Conservation (phyloP, 2,797 vertebrate species). For the Heliangelus exortis region DNA sequence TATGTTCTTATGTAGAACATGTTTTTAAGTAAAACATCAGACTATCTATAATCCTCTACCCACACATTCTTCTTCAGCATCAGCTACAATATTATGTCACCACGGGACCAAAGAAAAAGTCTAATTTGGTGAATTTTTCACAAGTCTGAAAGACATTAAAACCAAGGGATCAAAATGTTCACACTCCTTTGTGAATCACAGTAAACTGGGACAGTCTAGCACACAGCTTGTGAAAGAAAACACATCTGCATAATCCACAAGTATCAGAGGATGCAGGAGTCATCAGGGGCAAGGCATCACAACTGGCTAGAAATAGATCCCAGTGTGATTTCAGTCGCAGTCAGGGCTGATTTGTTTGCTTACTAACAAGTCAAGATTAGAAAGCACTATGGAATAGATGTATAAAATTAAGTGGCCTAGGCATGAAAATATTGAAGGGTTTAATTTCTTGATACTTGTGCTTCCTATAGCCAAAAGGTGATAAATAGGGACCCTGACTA, state of each 20-base stretch:
- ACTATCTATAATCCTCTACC: not conserved
- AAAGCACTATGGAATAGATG: not conserved
- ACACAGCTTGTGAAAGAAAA: not conserved
- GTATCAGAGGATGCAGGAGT: not conserved
- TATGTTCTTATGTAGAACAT: fast-evolving
- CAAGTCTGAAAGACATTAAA: not conserved
- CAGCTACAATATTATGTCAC: not conserved
- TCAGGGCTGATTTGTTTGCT: not conserved
- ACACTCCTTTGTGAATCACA: not conserved
- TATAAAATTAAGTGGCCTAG: not conserved
- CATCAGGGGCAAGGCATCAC: not conserved
- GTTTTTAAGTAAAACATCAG: not conserved
- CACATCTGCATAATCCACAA: not conserved
- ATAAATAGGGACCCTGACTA: not conserved
- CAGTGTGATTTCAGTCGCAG: not conserved
- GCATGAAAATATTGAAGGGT: not conserved
- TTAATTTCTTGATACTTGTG: fast-evolving
- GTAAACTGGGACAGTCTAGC: not conserved
- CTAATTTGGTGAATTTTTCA: not conserved
- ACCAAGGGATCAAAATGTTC: not conserved
- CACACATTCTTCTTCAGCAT: not conserved
- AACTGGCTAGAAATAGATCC: not conserved
- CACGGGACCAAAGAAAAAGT: not conserved
- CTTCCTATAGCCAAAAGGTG: not conserved
- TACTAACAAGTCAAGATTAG: not conserved